Percentiles rank a stretch among this genome's conserved stretches.
Conservation (phyloP, 2,113 vertebrate species). For the Sorex araneus region DNA sequence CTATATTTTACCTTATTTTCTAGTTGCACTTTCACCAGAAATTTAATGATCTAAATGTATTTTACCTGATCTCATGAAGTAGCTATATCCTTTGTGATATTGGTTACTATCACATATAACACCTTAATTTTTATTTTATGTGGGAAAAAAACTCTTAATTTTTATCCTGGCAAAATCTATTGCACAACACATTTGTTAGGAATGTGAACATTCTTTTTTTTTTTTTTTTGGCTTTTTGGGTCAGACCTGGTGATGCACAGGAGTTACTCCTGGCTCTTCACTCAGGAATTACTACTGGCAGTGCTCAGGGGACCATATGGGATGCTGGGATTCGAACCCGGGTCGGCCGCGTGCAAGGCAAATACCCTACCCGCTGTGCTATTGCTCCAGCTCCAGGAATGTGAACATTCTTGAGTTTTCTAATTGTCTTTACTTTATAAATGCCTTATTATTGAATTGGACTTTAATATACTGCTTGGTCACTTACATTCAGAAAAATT, state of each 20-base stretch:
- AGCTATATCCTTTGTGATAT: not conserved
- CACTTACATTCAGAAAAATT: constrained; percentile 69
- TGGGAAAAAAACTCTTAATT: not conserved
- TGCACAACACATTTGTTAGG: constrained; percentile 71
- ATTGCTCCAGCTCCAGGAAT: too few relatives aligned
- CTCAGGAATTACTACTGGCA: too few relatives aligned
- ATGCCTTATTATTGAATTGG: constrained; percentile 63
- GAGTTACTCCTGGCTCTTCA: too few relatives aligned
- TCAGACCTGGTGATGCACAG: too few relatives aligned
- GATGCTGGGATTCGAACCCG: too few relatives aligned
- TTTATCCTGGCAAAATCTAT: constrained; percentile 57
- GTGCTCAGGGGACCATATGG: too few relatives aligned
- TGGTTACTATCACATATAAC: constrained; percentile 54
- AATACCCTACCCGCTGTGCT: too few relatives aligned
- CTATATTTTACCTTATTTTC: constrained; percentile 70
- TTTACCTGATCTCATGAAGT: constrained; percentile 66
- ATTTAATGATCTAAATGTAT: not conserved
- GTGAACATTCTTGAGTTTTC: constrained; percentile 62
- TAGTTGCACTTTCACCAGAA: constrained; percentile 45
- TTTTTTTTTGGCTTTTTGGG: too few relatives aligned
- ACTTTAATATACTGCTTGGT: constrained; percentile 64
- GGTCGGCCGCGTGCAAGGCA: too few relatives aligned
- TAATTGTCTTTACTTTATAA: constrained; percentile 74
- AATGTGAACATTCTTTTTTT: constrained; percentile 47
- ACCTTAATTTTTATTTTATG: constrained; percentile 52